phyloP scores from a whole-genome alignment of 2,113 vertebrate genomes.

The Prunella himalayana region DNA sequence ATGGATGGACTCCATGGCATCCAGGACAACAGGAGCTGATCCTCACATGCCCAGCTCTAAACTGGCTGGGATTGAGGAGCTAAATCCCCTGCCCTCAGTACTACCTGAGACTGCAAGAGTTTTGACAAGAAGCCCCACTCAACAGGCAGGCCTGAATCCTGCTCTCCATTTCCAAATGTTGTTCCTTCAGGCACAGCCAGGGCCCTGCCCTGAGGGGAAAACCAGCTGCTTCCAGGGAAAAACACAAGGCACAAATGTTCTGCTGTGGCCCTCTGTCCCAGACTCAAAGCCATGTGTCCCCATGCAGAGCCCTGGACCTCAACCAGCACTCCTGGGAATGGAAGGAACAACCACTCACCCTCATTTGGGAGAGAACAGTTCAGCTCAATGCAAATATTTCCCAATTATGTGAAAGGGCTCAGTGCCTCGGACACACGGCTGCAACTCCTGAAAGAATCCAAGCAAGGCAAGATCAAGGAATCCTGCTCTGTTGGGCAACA shows the following conservation, averaged over 20 bases:
- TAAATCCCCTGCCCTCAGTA: not conserved
- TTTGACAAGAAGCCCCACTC: not conserved
- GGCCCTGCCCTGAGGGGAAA: not conserved
- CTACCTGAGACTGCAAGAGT: accelerated
- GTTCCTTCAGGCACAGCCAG: not conserved
- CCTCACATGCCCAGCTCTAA: accelerated
- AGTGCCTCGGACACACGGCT: not conserved
- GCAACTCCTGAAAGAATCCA: not conserved
- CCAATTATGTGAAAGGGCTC: slow-evolving; percentile 14
- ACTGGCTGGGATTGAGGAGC: too few species aligned
- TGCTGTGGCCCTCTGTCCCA: not conserved
- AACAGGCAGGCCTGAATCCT: not conserved
- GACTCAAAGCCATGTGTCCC: accelerated
- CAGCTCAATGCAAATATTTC: not conserved
- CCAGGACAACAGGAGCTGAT: not conserved
- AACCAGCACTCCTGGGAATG: not conserved
- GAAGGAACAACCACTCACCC: not conserved
- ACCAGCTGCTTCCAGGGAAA: not conserved
- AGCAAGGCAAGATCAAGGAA: not conserved
- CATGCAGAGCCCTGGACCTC: not conserved
- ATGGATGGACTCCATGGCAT: accelerated
- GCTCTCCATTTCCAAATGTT: not conserved
- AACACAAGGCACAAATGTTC: not conserved
- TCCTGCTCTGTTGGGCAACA: not conserved
- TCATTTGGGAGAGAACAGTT: not conserved